Conservation (phyloP, 2,888 invertebrate genomes). For the Coelinius sp. region DNA sequence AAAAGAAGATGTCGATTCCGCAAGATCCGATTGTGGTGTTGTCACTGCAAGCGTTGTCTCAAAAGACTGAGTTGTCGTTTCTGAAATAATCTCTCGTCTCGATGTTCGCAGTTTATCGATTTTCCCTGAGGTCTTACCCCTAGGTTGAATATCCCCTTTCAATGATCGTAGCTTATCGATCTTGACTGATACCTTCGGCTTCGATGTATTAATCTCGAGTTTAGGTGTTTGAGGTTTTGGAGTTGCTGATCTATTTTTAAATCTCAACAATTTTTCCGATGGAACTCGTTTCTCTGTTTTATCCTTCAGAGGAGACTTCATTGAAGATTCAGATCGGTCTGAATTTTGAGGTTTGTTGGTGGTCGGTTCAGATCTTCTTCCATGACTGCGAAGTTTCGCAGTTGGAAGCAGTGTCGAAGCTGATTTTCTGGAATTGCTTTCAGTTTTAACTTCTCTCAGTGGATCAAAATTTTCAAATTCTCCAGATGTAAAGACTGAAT, state of each 20-base stretch:
- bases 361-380: conserved; percentile 5
- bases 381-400: background rate
- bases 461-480: conserved; percentile 15
- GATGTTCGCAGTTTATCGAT: conserved; percentile 15
- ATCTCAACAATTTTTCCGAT: background rate
- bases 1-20: background rate
- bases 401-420: too few relatives aligned
- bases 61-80: conserved; percentile 5
- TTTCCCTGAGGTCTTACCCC: conserved; percentile 30
- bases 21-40: background rate
- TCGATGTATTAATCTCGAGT: background rate
- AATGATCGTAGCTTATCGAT: background rate
- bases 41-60: background rate
- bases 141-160: background rate
- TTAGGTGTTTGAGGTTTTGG: background rate
- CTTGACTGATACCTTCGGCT: background rate
- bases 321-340: background rate
- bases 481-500: background rate
- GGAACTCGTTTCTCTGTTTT: background rate
- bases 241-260: background rate
- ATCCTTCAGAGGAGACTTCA: background rate
- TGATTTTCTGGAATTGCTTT: conserved; percentile 31
- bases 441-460: conserved; percentile 9
- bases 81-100: background rate
- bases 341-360: background rate